Percentiles rank a stretch among this genome's conserved stretches.
phyloP scores from a whole-genome alignment of 2,113 vertebrate genomes.

The Ptilorrhoa leucosticta region DNA sequence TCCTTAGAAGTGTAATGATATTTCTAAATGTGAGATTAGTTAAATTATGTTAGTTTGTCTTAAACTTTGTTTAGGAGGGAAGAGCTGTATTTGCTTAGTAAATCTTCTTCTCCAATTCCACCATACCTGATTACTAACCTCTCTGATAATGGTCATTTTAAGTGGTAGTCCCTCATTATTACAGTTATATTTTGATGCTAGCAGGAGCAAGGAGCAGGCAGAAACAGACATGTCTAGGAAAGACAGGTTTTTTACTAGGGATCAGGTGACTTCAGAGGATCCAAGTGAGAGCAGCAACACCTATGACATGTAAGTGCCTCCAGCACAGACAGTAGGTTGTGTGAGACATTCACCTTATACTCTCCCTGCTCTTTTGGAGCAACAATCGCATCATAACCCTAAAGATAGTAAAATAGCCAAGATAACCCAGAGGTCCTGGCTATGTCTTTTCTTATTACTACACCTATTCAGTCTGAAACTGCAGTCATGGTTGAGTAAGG shows the following conservation, averaged over 20 bases:
- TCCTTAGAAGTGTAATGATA: background rate
- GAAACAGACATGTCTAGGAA: background rate
- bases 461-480: background rate
- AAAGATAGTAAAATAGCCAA: background rate
- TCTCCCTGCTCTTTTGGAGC: background rate
- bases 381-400: background rate
- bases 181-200: background rate
- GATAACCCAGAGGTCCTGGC: background rate
- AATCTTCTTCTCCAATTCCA: background rate
- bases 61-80: background rate
- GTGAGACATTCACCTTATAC: background rate
- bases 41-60: background rate
- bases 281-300: background rate
- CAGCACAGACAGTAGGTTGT: background rate
- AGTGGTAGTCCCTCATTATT: background rate
- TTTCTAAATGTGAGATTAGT: background rate
- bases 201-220: background rate
- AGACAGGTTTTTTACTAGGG: background rate
- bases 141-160: background rate
- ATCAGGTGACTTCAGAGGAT: background rate
- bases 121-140: background rate
- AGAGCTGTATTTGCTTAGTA: background rate
- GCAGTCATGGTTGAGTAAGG: background rate
- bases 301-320: background rate
- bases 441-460: background rate